Percentiles rank a stretch among this genome's conserved stretches.
phyloP scores from a whole-genome alignment of 2,888 invertebrate species.

The Polyploca ridens region DNA sequence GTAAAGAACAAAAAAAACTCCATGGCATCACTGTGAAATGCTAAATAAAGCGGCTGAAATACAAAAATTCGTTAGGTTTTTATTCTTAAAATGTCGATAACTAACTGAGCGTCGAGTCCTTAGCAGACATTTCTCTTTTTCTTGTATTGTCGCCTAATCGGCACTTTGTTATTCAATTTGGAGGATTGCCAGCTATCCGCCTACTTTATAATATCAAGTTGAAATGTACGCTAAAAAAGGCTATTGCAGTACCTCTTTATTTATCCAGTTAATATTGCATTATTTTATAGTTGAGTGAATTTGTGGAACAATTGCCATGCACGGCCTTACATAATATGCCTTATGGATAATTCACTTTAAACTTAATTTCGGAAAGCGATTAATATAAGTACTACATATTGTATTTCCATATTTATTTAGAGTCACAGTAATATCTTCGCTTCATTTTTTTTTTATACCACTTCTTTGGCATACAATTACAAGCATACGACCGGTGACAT shows the following conservation, averaged over 20 bases:
- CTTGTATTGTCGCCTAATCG: constrained; percentile 62
- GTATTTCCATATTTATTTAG: no score
- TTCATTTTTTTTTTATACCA: no score
- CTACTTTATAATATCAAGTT: constrained; percentile 58
- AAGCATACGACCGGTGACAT: no score
- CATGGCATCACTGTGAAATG: background rate
- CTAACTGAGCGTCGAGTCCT: constrained; percentile 29
- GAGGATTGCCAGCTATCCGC: constrained; percentile 58
- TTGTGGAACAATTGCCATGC: no score
- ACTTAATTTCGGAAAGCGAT: no score
- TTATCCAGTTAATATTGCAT: background rate
- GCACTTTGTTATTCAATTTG: constrained; percentile 75
- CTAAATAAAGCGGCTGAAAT: background rate
- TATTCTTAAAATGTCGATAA: constrained; percentile 40
- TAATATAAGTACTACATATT: no score
- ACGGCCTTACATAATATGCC: no score
- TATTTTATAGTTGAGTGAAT: background rate
- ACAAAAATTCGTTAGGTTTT: constrained; percentile 19
- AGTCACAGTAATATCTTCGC: no score
- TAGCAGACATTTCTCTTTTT: constrained; percentile 20
- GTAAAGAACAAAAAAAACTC: background rate
- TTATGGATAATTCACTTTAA: no score
- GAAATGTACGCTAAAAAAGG: constrained; percentile 31
- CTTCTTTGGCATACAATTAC: no score
- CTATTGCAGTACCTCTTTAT: background rate